Evolutionary conservation across 2,888 invertebrate species (phyloP).

Genomic region (Netelia fuscicornis): DNA sequence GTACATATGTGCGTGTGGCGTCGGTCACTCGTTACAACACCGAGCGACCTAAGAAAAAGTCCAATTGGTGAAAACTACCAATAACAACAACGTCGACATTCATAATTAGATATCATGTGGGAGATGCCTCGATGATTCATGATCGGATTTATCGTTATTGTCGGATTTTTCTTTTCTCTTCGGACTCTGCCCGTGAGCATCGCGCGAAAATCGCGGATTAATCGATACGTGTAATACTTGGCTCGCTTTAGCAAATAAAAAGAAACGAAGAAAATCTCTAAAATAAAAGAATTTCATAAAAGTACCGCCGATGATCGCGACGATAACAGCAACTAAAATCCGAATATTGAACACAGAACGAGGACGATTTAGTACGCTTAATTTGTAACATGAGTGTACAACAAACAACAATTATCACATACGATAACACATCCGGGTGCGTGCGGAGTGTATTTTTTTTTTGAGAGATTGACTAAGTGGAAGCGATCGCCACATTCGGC

Average conservation of each 20-base stretch:
- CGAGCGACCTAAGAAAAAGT: slow-evolving; percentile 23
- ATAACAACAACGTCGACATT: slow-evolving; percentile 57
- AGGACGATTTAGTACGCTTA: slow-evolving; percentile 48
- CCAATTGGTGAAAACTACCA: slow-evolving; percentile 48
- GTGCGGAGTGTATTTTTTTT: slow-evolving; percentile 30
- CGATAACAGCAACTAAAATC: slow-evolving; percentile 24
- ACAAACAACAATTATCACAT: slow-evolving; percentile 66
- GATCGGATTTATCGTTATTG: slow-evolving; percentile 56
- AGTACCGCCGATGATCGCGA: background rate
- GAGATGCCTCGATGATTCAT: slow-evolving; percentile 36
- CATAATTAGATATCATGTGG: slow-evolving; percentile 42
- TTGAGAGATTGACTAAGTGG: slow-evolving; percentile 64
- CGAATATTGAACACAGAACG: slow-evolving; percentile 52
- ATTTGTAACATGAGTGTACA: slow-evolving; percentile 51
- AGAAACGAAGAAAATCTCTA: slow-evolving; percentile 14
- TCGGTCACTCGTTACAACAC: background rate
- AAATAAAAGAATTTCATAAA: slow-evolving; percentile 36
- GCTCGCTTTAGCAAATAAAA: slow-evolving; percentile 3
- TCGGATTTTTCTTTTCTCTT: slow-evolving; percentile 43
- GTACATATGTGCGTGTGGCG: slow-evolving; percentile 1
- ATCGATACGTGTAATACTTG: background rate
- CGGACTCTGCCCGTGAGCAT: background rate
- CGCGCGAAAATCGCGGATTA: background rate
- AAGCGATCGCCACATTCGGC: slow-evolving; percentile 45
- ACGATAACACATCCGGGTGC: slow-evolving; percentile 49